These are phyloP conservation scores for Aspidiotus destructor DNA, from an alignment of 2,888 invertebrate species.

Conservation along the genomic window DNA sequence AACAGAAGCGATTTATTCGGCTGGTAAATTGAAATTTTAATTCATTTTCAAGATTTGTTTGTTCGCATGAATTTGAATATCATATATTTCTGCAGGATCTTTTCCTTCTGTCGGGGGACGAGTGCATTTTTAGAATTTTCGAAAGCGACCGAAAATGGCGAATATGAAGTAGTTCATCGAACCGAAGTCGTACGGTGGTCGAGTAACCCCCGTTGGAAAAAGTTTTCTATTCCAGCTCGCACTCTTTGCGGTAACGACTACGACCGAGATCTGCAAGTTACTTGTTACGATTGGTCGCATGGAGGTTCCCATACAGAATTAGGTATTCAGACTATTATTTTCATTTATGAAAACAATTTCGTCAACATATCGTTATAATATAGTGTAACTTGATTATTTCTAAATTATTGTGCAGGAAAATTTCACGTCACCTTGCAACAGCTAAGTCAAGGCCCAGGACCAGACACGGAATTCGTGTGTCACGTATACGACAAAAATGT, in stretches of 20 bases:
- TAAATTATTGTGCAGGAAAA: conserved; percentile 39
- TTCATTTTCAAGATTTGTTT: conserved; percentile 36
- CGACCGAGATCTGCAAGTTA: conserved; percentile 46
- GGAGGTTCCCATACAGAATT: conserved; percentile 46
- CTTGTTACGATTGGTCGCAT: conserved; percentile 47
- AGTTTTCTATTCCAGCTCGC: conserved; percentile 44
- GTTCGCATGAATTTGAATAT: not conserved
- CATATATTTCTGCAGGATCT: conserved; percentile 36
- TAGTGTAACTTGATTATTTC: not conserved
- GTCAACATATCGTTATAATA: not conserved
- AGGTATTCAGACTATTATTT: conserved; percentile 41
- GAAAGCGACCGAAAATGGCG: conserved; percentile 44
- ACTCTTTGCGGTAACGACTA: conserved; percentile 48
- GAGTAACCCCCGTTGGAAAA: conserved; percentile 48
- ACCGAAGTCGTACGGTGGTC: conserved; percentile 48
- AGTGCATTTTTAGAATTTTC: conserved; percentile 42
- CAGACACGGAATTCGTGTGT: conserved; percentile 17
- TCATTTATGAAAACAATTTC: not conserved
- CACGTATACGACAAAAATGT: not conserved
- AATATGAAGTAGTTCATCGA: conserved; percentile 46
- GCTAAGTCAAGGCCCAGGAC: conserved; percentile 40
- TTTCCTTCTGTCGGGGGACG: conserved; percentile 36
- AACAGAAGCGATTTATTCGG: conserved; percentile 41
- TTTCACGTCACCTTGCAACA: conserved; percentile 44
- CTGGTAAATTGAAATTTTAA: conserved; percentile 33